These are phyloP conservation scores for Pyrgilauda ruficollis DNA, from an alignment of 2,113 vertebrate genomes.

Conservation along the genomic window DNA sequence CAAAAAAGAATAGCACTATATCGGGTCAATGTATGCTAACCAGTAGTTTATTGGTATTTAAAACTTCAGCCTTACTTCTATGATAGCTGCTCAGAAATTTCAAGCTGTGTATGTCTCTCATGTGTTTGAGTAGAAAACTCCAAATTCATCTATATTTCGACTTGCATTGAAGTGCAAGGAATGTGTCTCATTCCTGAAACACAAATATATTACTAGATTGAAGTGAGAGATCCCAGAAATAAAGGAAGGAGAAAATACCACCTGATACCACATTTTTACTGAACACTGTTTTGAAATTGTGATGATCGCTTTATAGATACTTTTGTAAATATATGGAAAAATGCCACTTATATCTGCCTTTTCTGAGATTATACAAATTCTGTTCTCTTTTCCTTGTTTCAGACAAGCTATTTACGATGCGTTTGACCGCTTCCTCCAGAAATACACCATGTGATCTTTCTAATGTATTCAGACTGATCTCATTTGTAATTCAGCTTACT, in stretches of 20 bases:
- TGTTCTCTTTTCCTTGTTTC: conserved; percentile 8
- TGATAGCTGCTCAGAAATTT: neutral
- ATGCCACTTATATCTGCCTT: rapidly evolving
- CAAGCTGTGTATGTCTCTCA: neutral
- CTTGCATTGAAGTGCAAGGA: neutral
- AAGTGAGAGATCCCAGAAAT: neutral
- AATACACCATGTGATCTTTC: conserved; percentile 76
- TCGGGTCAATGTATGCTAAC: rapidly evolving
- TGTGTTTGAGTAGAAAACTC: neutral
- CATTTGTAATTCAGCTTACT: neutral
- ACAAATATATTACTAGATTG: neutral
- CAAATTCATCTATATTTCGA: neutral
- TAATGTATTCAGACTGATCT: neutral
- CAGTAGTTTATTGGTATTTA: neutral
- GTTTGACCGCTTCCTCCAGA: conserved; percentile 88
- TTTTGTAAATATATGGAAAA: neutral
- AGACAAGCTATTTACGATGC: conserved; percentile 95
- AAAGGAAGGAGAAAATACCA: neutral
- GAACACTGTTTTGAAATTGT: neutral
- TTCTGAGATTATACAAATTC: neutral
- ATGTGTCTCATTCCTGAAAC: neutral
- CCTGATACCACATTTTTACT: neutral
- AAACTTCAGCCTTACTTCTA: neutral
- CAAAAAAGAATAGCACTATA: neutral
- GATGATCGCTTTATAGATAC: neutral